Percentiles rank a stretch among this genome's conserved stretches.
phyloP scores from a whole-genome alignment of 2,113 vertebrate species.

The Cavia porcellus region DNA sequence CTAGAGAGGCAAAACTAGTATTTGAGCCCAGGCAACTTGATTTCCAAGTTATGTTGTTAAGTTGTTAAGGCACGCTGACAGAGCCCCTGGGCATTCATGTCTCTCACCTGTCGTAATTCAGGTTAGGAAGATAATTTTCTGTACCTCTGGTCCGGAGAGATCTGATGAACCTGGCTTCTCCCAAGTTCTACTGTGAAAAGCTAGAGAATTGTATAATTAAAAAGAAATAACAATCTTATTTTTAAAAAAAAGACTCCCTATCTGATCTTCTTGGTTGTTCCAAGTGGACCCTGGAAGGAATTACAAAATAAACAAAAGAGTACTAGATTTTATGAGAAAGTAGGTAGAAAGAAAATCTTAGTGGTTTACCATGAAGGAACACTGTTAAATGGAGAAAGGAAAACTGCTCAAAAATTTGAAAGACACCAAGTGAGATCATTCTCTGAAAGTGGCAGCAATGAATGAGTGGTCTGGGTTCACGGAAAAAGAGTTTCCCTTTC shows the following conservation, averaged over 20 bases:
- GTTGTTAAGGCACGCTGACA: too few relatives aligned
- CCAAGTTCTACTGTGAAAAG: not conserved
- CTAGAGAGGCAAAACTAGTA: not conserved
- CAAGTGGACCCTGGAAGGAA: not conserved
- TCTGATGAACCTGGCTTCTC: not conserved
- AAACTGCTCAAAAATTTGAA: not conserved
- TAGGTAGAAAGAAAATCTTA: not conserved
- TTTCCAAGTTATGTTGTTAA: not conserved
- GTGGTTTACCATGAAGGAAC: constrained; percentile 5
- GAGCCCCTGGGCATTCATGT: not conserved
- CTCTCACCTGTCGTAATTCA: not conserved
- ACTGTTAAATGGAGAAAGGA: not conserved
- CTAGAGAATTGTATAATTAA: not conserved
- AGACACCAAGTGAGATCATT: not conserved
- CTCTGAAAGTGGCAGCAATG: not conserved
- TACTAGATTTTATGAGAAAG: not conserved
- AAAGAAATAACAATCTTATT: not conserved
- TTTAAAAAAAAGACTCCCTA: not conserved
- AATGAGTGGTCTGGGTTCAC: not conserved
- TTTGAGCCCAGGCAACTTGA: not conserved
- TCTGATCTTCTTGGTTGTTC: not conserved
- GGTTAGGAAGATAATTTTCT: not conserved
- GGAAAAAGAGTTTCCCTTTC: not conserved
- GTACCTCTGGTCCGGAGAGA: not conserved
- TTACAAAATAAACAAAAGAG: not conserved